phyloP scores from a whole-genome alignment of 2,888 invertebrate species.

The Oscheius sp. region DNA sequence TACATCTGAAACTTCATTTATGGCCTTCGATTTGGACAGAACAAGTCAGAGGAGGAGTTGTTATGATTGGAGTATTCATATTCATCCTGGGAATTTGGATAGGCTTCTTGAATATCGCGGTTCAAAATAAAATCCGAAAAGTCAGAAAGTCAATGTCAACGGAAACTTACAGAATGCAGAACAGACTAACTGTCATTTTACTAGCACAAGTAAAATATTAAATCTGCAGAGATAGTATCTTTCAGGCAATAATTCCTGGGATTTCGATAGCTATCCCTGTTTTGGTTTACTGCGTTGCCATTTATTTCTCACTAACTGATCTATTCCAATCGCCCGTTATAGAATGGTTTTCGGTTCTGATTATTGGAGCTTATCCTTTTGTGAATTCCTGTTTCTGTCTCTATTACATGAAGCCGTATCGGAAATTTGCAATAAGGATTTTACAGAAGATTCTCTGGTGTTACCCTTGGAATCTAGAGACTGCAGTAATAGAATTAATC shows the following conservation, averaged over 20 bases:
- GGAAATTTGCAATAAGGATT: neutral
- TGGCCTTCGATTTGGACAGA: neutral
- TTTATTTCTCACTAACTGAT: neutral
- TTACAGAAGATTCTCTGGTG: too few relatives aligned
- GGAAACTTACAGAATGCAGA: slow-evolving; percentile 24
- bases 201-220: slow-evolving; percentile 18
- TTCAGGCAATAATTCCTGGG: too few relatives aligned
- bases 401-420: slow-evolving; percentile 18
- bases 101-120: neutral
- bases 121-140: neutral
- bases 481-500: too few relatives aligned
- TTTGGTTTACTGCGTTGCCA: neutral
- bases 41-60: neutral
- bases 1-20: neutral
- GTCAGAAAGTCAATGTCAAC: neutral
- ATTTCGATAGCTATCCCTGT: neutral
- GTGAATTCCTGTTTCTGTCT: slow-evolving; percentile 1
- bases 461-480: too few relatives aligned
- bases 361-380: slow-evolving; percentile 3
- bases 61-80: neutral
- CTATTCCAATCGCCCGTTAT: neutral
- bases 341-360: neutral
- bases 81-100: neutral
- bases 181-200: slow-evolving; percentile 4
- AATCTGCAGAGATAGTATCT: slow-evolving; percentile 1